Evolutionary conservation across 2,797 vertebrate species (phyloP).

Genomic region (Eurystomus glaucurus): DNA sequence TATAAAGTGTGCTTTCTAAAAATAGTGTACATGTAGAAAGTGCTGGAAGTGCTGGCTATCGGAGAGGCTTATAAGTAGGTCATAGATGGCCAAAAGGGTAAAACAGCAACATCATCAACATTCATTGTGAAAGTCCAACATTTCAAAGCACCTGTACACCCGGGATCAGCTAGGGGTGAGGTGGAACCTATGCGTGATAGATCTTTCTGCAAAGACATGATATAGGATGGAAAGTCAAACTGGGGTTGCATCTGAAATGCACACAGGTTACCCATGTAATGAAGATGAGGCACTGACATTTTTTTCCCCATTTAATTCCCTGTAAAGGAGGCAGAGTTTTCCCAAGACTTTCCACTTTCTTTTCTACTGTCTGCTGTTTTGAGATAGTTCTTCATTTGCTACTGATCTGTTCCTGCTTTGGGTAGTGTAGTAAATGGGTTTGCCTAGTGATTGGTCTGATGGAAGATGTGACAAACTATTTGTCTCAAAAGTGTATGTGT

Average conservation of each 20-base stretch:
- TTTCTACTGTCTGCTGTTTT: not conserved
- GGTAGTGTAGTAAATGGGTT: not conserved
- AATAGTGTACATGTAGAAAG: slow-evolving; percentile 59
- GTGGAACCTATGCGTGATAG: not conserved
- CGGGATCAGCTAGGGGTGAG: not conserved
- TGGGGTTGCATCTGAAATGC: not conserved
- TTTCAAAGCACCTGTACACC: not conserved
- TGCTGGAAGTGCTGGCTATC: slow-evolving; percentile 24
- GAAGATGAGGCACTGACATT: not conserved
- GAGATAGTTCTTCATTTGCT: not conserved
- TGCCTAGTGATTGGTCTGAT: not conserved
- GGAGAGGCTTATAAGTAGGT: slow-evolving; percentile 34
- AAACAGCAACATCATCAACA: slow-evolving; percentile 16
- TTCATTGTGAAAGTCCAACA: not conserved
- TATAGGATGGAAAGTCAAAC: not conserved
- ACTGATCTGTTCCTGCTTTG: accelerated
- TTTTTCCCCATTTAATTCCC: not conserved
- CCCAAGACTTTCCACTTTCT: not conserved
- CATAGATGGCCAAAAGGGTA: not conserved
- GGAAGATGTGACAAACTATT: not conserved
- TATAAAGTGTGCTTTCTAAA: slow-evolving; percentile 72
- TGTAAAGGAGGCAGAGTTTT: not conserved
- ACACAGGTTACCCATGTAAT: not conserved
- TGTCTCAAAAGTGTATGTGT: not conserved
- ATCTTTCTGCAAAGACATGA: not conserved